Conservation (phyloP, 1,140 invertebrate genomes). For the Elymnias hypermnestra region DNA sequence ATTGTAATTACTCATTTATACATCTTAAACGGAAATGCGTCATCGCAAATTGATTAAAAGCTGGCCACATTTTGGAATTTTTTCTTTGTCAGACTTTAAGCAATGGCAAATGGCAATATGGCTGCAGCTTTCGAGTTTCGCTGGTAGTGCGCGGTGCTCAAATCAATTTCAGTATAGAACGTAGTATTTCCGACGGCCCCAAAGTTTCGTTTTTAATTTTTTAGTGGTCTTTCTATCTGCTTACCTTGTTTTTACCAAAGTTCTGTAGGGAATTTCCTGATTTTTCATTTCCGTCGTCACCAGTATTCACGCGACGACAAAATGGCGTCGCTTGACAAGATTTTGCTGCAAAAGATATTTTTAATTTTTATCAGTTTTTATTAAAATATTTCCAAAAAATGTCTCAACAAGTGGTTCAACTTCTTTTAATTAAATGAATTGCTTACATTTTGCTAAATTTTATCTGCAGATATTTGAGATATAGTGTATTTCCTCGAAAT, state of each 20-base stretch:
- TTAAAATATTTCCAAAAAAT: slow-evolving; percentile 49
- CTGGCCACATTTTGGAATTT: slow-evolving; percentile 34
- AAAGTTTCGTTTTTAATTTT: slow-evolving; percentile 71
- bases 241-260: slow-evolving; percentile 51
- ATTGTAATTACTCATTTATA: too few species aligned
- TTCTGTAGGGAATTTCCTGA: slow-evolving; percentile 53
- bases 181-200: slow-evolving; percentile 59
- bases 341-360: slow-evolving; percentile 71
- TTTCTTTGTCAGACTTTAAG: slow-evolving; percentile 30
- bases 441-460: slow-evolving; percentile 38
- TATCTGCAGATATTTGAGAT: slow-evolving; percentile 44
- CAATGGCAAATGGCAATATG: slow-evolving; percentile 66
- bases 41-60: slow-evolving; percentile 19
- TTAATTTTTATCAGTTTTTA: slow-evolving; percentile 50
- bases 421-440: slow-evolving; percentile 50
- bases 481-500: slow-evolving; percentile 49
- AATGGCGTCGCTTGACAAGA: slow-evolving; percentile 76
- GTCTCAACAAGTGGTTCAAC: slow-evolving; percentile 34
- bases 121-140: slow-evolving; percentile 70
- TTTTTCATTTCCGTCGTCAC: slow-evolving; percentile 72
- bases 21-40: slow-evolving; percentile 32
- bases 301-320: slow-evolving; percentile 74
- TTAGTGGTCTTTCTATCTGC: slow-evolving; percentile 55
- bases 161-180: slow-evolving; percentile 57
- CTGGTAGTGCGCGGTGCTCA: slow-evolving; percentile 69